Evolutionary conservation across 2,888 invertebrate species (phyloP).

Genomic region (Rhaphigaster nebulosa): DNA sequence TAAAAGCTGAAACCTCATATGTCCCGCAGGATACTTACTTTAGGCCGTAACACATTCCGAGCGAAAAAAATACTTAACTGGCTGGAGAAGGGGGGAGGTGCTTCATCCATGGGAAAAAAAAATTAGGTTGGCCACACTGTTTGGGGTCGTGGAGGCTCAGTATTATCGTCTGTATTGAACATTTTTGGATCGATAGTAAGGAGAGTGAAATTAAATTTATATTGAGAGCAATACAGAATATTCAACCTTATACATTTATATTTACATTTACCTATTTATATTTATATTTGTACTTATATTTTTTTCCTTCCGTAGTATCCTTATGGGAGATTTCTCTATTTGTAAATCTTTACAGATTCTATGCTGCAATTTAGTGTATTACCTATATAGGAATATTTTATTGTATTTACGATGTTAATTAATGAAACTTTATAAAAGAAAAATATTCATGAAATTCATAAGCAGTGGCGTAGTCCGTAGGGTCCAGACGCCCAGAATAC

Average conservation of each 20-base stretch:
- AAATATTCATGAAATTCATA: too few relatives aligned
- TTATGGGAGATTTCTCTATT: too few relatives aligned
- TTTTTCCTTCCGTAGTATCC: too few relatives aligned
- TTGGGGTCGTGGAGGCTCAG: not conserved
- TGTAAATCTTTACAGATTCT: too few relatives aligned
- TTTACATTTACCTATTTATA: too few relatives aligned
- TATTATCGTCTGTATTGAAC: not conserved
- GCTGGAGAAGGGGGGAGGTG: not conserved
- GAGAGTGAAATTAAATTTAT: not conserved
- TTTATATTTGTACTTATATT: too few relatives aligned
- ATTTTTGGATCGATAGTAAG: not conserved
- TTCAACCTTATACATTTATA: not conserved
- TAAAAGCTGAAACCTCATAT: constrained; percentile 44
- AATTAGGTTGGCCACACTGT: not conserved
- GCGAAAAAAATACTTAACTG: constrained; percentile 23
- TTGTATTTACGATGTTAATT: too few relatives aligned
- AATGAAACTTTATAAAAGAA: too few relatives aligned
- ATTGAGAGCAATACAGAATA: not conserved
- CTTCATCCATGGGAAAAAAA: not conserved
- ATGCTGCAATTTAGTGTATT: too few relatives aligned
- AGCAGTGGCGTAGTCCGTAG: too few relatives aligned
- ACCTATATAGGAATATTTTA: too few relatives aligned
- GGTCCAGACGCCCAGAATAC: too few relatives aligned
- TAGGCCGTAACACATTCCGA: constrained; percentile 37
- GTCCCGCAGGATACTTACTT: constrained; percentile 4